Base-by-base conservation (phyloP, 2,888 invertebrate species). In the Archips crataeganus region DNA sequence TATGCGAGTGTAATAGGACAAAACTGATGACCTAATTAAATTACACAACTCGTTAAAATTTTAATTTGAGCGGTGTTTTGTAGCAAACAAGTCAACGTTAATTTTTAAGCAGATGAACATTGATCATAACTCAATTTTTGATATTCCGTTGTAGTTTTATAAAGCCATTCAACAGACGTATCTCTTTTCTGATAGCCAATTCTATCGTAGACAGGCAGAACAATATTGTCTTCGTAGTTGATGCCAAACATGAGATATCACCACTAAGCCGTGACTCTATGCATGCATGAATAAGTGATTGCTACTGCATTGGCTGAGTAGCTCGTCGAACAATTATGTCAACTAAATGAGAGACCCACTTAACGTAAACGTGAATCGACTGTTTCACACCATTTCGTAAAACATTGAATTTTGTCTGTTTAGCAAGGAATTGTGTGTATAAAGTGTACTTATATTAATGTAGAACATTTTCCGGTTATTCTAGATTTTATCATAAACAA, bases 261-360 rank as follows among this genome's bases (percentile, higher is more conserved):
- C 70, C 54, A 23, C 70, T n/a, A 32, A 15, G 47, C 13, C 34
- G 47, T 13, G 57, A 32, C 57, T 15, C 15, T 23, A 9, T 57
- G n/a, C 39, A 57, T 59, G 63, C 66, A 74, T 74, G 61, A 69
- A 74, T 70, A 74, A 74, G 54, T 59, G 63, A 63, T 45, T 57
- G 49, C 15, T 1, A 47, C 45, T 11, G 64, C 32, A 54, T 57
- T 69, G 49, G 61, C 61, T 49, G 39, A 61, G 11, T 11, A 61
- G 61, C 36, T 47, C 49, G 34, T 59, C 59, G 36, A 60, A 60
- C 60, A 60, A 34, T 73, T 73, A 65, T 66, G 68, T 54, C 54
- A 71, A 64, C 64, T 70, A 63, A 71, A 73, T 70, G 23, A 54
- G 64, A 60, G 62, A 47, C 67, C 63, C 36, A 60, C n/a, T 59